Conservation (phyloP, 2,113 vertebrate species). For the Oncorhynchus clarkii region DNA sequence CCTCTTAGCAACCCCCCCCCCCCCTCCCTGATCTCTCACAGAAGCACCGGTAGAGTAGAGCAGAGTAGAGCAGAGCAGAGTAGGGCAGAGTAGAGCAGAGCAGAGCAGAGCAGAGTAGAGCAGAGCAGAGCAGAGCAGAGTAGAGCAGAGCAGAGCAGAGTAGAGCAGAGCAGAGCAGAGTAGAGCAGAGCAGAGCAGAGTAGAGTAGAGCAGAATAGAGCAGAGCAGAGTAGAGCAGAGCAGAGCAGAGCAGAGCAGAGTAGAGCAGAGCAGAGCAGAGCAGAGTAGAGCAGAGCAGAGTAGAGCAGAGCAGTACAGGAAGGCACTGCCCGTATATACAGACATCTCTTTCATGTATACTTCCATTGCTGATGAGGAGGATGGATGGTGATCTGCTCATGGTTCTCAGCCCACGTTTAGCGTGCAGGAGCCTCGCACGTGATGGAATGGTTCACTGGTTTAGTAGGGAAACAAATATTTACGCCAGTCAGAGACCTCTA, state of each 20-base stretch:
- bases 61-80: no score
- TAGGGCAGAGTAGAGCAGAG: no score
- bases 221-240: neutral
- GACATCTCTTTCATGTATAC: conserved; percentile 39
- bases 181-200: neutral
- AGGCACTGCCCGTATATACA: conserved; percentile 53
- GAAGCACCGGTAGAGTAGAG: conserved; percentile 20
- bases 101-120: no score
- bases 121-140: no score
- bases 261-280: no score
- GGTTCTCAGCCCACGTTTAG: conserved; percentile 68
- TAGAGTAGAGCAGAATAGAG: neutral
- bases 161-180: no score
- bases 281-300: no score
- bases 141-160: no score
- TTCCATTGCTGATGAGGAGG: conserved; percentile 60
- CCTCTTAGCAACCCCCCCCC: neutral
- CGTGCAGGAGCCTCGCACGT: conserved; percentile 61
- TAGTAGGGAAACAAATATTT: conserved; percentile 79
- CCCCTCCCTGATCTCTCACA: conserved; percentile 7
- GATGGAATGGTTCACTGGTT: conserved; percentile 76
- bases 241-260: no score
- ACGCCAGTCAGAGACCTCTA: conserved; percentile 72
- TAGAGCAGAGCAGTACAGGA: conserved; percentile 34
- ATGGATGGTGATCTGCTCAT: conserved; percentile 50